Percentiles rank a stretch among this genome's conserved stretches.
Evolutionary conservation across 2,113 vertebrate genomes (phyloP).

Genomic region (Coptodon rendalli): DNA sequence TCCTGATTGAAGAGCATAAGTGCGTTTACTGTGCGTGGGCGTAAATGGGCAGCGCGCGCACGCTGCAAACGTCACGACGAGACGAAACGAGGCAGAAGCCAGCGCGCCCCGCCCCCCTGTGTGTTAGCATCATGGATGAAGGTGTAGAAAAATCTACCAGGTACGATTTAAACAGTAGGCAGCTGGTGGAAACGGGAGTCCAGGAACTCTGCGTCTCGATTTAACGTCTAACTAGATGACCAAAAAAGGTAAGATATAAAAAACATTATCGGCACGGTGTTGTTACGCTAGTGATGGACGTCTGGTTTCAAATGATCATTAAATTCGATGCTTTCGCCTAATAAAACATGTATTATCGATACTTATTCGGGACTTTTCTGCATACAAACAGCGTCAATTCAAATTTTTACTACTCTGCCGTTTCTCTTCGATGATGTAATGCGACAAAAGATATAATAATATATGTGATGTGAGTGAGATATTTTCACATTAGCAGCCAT

Average conservation of each 20-base stretch:
- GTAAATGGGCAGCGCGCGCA: not conserved
- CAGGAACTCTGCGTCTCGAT: not conserved
- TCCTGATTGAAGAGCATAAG: not conserved
- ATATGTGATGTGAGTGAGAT: not conserved
- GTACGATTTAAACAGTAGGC: not conserved
- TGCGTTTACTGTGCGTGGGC: not conserved
- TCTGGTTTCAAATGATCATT: not conserved
- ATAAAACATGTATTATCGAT: not conserved
- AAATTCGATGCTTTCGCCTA: not conserved
- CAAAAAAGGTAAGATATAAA: not conserved
- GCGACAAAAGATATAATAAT: not conserved
- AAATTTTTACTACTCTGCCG: not conserved
- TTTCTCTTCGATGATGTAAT: not conserved
- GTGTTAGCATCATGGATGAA: not conserved
- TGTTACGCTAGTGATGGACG: not conserved
- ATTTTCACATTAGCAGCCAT: not conserved
- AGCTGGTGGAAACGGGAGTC: not conserved
- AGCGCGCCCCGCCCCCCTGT: not conserved
- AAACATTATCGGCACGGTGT: not conserved
- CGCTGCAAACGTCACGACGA: not conserved
- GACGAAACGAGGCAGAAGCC: not conserved
- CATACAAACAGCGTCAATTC: not conserved
- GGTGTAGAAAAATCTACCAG: not conserved
- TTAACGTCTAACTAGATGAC: not conserved
- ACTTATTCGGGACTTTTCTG: not conserved